Conservation (phyloP, 2,888 invertebrate genomes). For the Ferdinandea cuprea region DNA sequence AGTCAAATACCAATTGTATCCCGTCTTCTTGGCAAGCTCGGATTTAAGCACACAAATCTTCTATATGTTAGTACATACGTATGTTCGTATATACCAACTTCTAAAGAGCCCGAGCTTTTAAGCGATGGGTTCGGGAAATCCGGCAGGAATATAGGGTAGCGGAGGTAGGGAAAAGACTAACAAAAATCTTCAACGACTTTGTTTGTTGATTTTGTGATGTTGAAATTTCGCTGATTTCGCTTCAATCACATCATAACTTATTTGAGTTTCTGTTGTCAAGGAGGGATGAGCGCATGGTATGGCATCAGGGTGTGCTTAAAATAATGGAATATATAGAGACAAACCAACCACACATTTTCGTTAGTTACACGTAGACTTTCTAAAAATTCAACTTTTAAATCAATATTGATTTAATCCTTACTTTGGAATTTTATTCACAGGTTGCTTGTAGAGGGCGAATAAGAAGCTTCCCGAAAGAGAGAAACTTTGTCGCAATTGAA, state of each 20-base stretch:
- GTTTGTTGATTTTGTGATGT: slow-evolving; percentile 73
- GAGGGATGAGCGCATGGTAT: neutral
- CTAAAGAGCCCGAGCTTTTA: too few relatives aligned
- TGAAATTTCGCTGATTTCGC: slow-evolving; percentile 72
- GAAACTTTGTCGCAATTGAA: slow-evolving; percentile 43
- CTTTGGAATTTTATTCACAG: slow-evolving; percentile 50
- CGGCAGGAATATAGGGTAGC: neutral
- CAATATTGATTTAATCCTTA: slow-evolving; percentile 64
- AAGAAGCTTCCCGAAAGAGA: neutral
- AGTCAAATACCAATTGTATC: slow-evolving; percentile 72
- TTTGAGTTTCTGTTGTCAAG: slow-evolving; percentile 62
- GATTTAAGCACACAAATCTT: slow-evolving; percentile 32
- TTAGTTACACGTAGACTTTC: slow-evolving; percentile 43
- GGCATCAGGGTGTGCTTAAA: neutral
- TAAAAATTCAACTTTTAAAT: slow-evolving; percentile 62
- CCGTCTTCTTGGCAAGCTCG: slow-evolving; percentile 42
- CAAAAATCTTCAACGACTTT: slow-evolving; percentile 70
- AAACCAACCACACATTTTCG: slow-evolving; percentile 31
- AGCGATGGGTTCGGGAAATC: slow-evolving; percentile 6
- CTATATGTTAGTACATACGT: neutral
- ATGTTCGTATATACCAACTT: neutral
- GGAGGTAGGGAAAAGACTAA: slow-evolving; percentile 39
- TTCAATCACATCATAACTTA: slow-evolving; percentile 74
- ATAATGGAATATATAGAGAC: neutral
- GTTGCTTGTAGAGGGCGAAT: slow-evolving; percentile 14